phyloP scores from a whole-genome alignment of 2,888 invertebrate species.

The Zygaena filipendulae region DNA sequence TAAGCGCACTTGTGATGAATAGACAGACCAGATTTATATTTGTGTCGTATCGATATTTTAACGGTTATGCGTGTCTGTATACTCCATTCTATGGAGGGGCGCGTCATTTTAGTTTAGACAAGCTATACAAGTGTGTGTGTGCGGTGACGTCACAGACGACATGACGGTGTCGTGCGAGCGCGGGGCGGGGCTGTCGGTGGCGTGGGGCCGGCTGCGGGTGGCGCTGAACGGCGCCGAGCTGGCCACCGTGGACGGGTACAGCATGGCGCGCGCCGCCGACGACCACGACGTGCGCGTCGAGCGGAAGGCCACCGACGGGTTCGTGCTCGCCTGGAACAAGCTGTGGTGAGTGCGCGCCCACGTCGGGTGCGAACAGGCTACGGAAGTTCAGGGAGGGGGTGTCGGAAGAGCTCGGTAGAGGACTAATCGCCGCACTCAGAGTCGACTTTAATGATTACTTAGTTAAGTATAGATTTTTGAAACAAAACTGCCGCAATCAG shows the following conservation, averaged over 20 bases:
- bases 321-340: constrained; percentile 76
- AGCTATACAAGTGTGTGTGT: not conserved
- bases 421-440: no score
- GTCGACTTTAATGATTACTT: no score
- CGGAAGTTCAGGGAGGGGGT: no score
- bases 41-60: no score
- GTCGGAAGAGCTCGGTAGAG: no score
- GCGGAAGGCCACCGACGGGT: constrained; percentile 79
- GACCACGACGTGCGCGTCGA: constrained; percentile 76
- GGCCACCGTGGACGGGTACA: constrained; percentile 76
- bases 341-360: constrained; percentile 74
- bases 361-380: no score
- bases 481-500: no score
- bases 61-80: not conserved
- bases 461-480: no score
- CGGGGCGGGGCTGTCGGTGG: constrained; percentile 40
- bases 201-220: constrained; percentile 56
- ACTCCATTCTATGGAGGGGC: no score
- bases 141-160: constrained; percentile 35
- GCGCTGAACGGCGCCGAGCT: constrained; percentile 79
- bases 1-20: no score
- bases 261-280: constrained; percentile 69
- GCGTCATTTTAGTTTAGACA: no score
- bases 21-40: not conserved
- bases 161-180: constrained; percentile 48